phyloP scores from a whole-genome alignment of 2,797 vertebrate species.

The Coregonus ussuriensis region DNA sequence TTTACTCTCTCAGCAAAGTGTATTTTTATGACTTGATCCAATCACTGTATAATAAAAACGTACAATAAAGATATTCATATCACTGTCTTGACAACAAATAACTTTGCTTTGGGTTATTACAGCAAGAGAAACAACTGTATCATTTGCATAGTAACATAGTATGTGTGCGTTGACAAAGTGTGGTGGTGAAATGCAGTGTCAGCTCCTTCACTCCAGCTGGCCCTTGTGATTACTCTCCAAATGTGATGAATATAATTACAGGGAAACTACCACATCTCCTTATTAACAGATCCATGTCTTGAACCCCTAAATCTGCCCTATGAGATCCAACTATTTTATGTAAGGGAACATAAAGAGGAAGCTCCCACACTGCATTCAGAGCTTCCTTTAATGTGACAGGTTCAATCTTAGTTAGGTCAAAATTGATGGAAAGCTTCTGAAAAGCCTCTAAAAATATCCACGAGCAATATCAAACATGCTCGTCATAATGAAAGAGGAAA shows the following conservation, averaged over 20 bases:
- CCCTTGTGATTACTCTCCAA: background rate
- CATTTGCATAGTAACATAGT: conserved; percentile 5
- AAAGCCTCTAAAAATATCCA: conserved; percentile 36
- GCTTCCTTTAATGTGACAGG: conserved; percentile 40
- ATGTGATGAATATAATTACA: too few species aligned
- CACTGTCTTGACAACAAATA: conserved; percentile 45
- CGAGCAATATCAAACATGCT: conserved; percentile 41
- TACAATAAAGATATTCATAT: conserved; percentile 61
- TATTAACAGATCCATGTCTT: too few species aligned
- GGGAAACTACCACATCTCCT: too few species aligned
- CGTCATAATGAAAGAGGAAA: conserved; percentile 25
- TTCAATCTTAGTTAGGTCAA: conserved; percentile 44
- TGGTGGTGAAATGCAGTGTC: background rate
- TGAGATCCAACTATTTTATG: background rate
- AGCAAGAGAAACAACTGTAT: conserved; percentile 34
- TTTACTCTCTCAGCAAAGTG: conserved; percentile 50
- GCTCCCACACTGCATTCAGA: conserved; percentile 3
- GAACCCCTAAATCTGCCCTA: background rate
- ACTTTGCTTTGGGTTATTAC: conserved; percentile 44
- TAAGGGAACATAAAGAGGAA: background rate
- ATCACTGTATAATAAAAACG: conserved; percentile 65
- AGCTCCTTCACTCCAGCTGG: background rate
- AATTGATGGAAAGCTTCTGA: conserved; percentile 40
- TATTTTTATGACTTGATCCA: conserved; percentile 58
- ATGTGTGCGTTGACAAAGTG: background rate